Evolutionary conservation across 2,797 vertebrate species (phyloP).

Genomic region (Poeciliopsis gracilis): DNA sequence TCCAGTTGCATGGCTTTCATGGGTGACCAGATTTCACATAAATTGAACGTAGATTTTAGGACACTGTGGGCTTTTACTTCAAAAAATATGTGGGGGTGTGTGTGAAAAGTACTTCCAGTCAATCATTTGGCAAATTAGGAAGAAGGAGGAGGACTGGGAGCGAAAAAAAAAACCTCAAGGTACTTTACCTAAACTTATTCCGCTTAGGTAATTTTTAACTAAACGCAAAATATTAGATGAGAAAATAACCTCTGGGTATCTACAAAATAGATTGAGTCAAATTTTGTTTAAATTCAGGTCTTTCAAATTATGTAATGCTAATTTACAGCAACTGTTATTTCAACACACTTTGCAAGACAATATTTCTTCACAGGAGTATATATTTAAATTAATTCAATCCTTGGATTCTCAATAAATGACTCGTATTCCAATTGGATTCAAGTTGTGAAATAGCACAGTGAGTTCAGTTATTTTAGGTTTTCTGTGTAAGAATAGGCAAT

Average conservation of each 20-base stretch:
- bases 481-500: neutral
- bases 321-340: neutral
- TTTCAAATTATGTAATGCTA: neutral
- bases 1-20: neutral
- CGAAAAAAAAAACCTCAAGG: neutral
- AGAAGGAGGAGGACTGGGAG: neutral
- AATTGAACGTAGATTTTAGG: neutral
- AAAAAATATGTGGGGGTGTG: neutral
- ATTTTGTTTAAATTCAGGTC: neutral
- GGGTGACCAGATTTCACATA: neutral
- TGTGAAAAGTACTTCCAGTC: constrained; percentile 37
- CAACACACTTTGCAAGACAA: neutral
- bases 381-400: neutral
- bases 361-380: neutral
- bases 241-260: neutral
- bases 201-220: too few species aligned
- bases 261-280: neutral
- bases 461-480: neutral
- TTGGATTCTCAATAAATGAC: neutral
- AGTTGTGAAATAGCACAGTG: neutral
- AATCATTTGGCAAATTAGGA: neutral
- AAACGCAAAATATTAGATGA: neutral
- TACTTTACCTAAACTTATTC: neutral
- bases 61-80: neutral
- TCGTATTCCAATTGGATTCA: neutral